These are phyloP conservation scores for Isurus oxyrinchus DNA, from an alignment of 2,113 vertebrate genomes.

Conservation along the genomic window DNA sequence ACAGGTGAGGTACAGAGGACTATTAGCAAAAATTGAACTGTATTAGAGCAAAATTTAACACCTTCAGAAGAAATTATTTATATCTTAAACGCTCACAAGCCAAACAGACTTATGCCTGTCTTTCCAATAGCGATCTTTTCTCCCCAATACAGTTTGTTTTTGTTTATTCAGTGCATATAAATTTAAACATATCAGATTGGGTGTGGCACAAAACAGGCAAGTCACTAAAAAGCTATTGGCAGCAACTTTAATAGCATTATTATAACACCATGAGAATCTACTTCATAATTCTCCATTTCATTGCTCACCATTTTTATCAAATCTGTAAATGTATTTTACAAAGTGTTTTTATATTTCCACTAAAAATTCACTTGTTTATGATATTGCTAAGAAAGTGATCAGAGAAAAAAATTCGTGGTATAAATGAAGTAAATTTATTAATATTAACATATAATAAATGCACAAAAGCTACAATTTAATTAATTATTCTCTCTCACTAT, in stretches of 20 bases:
- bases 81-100: not conserved
- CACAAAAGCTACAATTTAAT: not conserved
- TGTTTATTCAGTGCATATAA: not conserved
- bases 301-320: not conserved
- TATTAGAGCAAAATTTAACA: not conserved
- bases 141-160: not conserved
- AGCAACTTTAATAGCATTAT: not conserved
- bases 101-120: not conserved
- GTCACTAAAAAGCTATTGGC: not conserved
- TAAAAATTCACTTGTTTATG: not conserved
- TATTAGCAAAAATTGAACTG: not conserved
- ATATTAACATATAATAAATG: not conserved
- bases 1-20: not conserved
- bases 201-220: not conserved
- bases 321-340: not conserved
- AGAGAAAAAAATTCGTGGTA: not conserved
- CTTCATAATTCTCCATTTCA: not conserved
- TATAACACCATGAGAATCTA: not conserved
- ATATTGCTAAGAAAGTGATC: not conserved
- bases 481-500: not conserved
- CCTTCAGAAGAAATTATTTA: not conserved
- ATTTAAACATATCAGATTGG: not conserved
- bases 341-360: not conserved
- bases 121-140: not conserved
- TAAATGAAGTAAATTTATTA: not conserved